Conservation (phyloP, 1,140 invertebrate species). For the Achatina immaculata region DNA sequence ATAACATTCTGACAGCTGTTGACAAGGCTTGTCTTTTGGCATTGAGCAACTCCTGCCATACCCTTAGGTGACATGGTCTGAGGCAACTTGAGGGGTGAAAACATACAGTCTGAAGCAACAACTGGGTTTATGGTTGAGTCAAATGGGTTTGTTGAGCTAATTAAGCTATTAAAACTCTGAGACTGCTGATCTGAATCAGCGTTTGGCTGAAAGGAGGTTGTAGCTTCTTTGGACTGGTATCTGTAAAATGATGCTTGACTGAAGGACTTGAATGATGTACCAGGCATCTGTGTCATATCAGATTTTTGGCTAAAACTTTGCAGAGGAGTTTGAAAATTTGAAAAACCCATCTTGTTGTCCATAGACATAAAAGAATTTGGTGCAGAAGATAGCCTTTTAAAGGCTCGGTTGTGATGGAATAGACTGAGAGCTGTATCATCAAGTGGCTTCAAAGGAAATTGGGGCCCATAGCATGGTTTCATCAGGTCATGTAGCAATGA, state of each 20-base stretch:
- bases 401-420: slow-evolving; percentile 36
- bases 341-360: not conserved
- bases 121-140: too few relatives aligned
- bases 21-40: not conserved
- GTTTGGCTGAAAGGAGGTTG: slow-evolving; percentile 4
- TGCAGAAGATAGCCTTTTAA: slow-evolving; percentile 23
- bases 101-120: not conserved
- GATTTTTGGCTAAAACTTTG: not conserved
- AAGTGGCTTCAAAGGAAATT: not conserved
- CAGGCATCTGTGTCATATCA: not conserved
- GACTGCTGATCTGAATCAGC: not conserved
- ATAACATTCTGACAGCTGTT: not conserved
- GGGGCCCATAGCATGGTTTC: not conserved
- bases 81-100: slow-evolving; percentile 16
- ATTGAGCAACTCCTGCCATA: not conserved
- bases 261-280: slow-evolving; percentile 13
- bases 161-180: not conserved
- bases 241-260: slow-evolving; percentile 21
- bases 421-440: slow-evolving; percentile 37
- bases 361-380: slow-evolving; percentile 19
- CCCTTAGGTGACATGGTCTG: slow-evolving; percentile 2
- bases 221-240: not conserved
- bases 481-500: not conserved
- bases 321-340: slow-evolving; percentile 11
- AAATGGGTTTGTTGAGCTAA: not conserved